Evolutionary conservation across 2,888 invertebrate genomes (phyloP), one percentile per base, ranked within the genome.

Genomic region (Chironomus tentans): DNA sequence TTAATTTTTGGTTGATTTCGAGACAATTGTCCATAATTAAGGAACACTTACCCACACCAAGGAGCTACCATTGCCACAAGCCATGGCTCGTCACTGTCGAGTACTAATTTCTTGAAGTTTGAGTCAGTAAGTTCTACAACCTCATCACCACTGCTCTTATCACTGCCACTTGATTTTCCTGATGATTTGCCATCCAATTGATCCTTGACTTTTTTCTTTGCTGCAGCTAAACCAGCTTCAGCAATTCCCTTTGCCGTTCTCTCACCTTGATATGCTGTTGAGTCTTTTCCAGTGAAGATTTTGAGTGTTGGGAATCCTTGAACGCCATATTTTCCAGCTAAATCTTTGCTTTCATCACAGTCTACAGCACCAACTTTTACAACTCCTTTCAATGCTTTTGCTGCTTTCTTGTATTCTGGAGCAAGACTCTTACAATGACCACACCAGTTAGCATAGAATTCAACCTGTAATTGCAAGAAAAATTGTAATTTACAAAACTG

Each of bases 371-470:
- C 99, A 4, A 99, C 92, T 88, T 96, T 97, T 0, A 92, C 91
- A 13, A 97, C 87, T 77, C 98, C 98, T 91, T 96, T 97, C 0
- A 99, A 85, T 0, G 96, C 97, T 78, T 88, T 89, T 1, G 98
- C 98, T 72, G 95, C 92, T 85, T 98, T 98, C 78, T 92, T 90
- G 85, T 97, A 98, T 82, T 98, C 98, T 1, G 97, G 93, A 65
- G 92, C 95, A 65, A 99, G 86, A 77, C 88, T 89, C 83, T 97
- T 91, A 84, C 98, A 94, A 81, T 94, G 94, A 12, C 94, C 75
- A 83, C 94, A 98, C 98, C 98, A 98, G 0, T 97, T 97, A 0
- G 98, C 98, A 83, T 88, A 97, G 84, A 96, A 97, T 82, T 99
- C 98, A 15, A 56, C 56, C 56, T 56, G 3, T 15, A 38, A 38